A percentile compares a stretch with the other conserved stretches of the same genome.
Evolutionary conservation across 2,888 invertebrate genomes (phyloP).

Genomic region (Colletes collaris): DNA sequence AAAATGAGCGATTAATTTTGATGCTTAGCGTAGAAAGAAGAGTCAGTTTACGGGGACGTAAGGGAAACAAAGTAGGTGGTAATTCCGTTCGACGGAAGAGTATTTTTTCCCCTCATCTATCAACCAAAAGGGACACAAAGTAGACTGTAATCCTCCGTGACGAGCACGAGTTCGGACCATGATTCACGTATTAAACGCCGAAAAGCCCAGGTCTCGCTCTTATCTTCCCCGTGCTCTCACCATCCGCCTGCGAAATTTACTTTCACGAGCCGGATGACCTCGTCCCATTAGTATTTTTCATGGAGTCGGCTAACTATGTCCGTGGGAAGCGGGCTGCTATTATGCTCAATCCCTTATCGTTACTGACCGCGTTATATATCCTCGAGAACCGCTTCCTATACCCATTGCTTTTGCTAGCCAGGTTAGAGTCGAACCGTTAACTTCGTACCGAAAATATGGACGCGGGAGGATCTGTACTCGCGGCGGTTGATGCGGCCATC

Average conservation of each 20-base stretch:
- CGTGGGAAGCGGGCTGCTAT: conserved; percentile 71
- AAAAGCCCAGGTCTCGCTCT: conserved; percentile 62
- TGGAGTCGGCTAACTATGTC: conserved; percentile 73
- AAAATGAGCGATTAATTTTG: too few relatives aligned
- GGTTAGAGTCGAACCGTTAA: conserved; percentile 52
- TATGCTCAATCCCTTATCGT: conserved; percentile 77
- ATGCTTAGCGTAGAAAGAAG: too few relatives aligned
- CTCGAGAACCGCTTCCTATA: conserved; percentile 67
- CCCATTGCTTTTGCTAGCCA: conserved; percentile 44
- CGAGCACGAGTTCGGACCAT: conserved; percentile 28
- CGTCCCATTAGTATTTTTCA: conserved; percentile 81
- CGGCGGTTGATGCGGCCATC: conserved; percentile 11
- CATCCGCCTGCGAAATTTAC: conserved; percentile 79
- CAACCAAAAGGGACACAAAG: background rate
- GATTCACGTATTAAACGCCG: conserved; percentile 68
- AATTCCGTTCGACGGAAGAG: too few relatives aligned
- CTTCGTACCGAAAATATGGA: conserved; percentile 57
- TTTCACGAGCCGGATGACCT: conserved; percentile 73
- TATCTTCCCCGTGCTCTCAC: conserved; percentile 75
- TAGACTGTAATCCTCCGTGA: conserved; percentile 15
- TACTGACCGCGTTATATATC: conserved; percentile 73
- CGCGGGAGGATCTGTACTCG: conserved; percentile 20
- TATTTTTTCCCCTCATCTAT: background rate
- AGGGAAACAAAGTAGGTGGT: too few relatives aligned
- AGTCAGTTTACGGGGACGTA: too few relatives aligned